Evolutionary conservation across 2,113 vertebrate species (phyloP), one percentile per base, ranked within the genome.

Genomic region (Phalacrocorax pelagicus): DNA sequence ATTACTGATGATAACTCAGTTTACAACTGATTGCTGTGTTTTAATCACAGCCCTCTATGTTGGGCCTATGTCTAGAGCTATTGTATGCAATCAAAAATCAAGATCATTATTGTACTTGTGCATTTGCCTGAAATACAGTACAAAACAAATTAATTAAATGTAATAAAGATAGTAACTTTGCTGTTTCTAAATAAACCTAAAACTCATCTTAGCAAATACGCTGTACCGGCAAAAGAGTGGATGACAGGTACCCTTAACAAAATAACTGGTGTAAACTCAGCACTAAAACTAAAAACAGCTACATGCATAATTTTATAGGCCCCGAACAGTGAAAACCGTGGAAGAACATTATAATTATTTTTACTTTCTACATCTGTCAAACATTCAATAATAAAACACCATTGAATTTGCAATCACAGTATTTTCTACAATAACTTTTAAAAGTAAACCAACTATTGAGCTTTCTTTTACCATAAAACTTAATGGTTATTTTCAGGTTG

Each of bases 41-140:
- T 88, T 93, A 95, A 96, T 95, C 93, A 92, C 44, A 83, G 75
- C 24, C 52, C 42, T 79, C 71, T 86, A 55, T 69, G 55, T 69
- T 86, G 63, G 74, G 63, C 52, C 59, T 78, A 55, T 62, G 78
- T 72, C 92, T 91, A 66, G 62, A 92, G 83, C 72, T 80, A 65
- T 12, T 36, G 52, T 30, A 81, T 2, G 8, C 55, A 86, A 80
- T 58, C 46, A 81, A 82, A 95, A 88, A 77, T 59, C 71, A 87
- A 58, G 81, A 82, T 69, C 38, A 32, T 92, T 94, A 82, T 21
- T 88, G 86, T 58, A 74, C 54, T 85, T 49, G 27, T 72, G 61
- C 61, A 74, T 97, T 54, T 87, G 81, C 54, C 86, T 88, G 22
- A 65, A 90, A 80, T 55, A 77, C 0, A 16, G 66, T 51, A 80